Evolutionary conservation across 2,113 vertebrate genomes (phyloP).

Genomic region (Sialia sialis): DNA sequence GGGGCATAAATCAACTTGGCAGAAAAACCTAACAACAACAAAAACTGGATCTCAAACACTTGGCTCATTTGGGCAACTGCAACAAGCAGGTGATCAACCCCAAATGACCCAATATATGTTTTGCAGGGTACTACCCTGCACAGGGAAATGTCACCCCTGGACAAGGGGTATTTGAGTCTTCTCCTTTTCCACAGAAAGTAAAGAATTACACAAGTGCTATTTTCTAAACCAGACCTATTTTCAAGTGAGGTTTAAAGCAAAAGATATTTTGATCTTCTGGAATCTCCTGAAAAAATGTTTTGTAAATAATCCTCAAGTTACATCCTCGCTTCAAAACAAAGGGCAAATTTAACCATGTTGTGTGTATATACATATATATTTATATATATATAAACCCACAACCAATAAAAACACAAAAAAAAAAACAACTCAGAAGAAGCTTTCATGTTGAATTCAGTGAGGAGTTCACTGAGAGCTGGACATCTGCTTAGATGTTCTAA

Average conservation of each 20-base stretch:
- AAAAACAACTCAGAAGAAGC: not conserved
- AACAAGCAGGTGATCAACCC: not conserved
- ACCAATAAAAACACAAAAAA: not conserved
- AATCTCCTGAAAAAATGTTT: not conserved
- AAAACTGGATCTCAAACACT: not conserved
- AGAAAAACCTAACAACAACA: not conserved
- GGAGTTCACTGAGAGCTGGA: not conserved
- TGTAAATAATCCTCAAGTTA: not conserved
- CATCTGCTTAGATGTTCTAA: not conserved
- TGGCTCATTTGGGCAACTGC: not conserved
- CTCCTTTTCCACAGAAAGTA: not conserved
- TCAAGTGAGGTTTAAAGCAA: not conserved
- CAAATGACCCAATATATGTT: not conserved
- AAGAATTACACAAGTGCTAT: not conserved
- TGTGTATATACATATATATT: too few species aligned
- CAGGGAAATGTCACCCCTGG: not conserved
- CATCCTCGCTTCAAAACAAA: not conserved
- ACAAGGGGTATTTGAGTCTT: not conserved
- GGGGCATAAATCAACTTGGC: not conserved
- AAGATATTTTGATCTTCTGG: not conserved
- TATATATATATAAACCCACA: too few species aligned
- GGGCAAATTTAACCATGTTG: not conserved
- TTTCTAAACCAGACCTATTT: not conserved
- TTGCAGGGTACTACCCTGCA: not conserved
- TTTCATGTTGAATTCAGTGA: not conserved